Percentiles rank a stretch among this genome's conserved stretches.
Conservation (phyloP, 2,888 invertebrate species). For the Liodrosophila aerea region DNA sequence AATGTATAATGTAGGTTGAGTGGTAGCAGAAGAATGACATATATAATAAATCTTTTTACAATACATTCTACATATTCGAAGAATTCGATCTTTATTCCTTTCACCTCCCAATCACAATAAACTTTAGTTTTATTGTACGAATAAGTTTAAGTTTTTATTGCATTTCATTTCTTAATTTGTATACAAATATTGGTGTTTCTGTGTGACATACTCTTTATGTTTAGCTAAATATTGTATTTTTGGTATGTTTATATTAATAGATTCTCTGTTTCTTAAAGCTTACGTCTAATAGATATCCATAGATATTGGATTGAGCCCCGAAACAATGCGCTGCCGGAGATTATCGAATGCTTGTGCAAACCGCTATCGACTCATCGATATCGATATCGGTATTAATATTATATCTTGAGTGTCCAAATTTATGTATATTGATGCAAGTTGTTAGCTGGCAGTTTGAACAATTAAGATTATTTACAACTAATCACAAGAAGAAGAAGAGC, state of each 20-base stretch:
- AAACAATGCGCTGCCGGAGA: slow-evolving; percentile 22
- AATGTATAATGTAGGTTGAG: too few relatives aligned
- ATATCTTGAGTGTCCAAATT: slow-evolving; percentile 25
- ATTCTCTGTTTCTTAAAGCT: slow-evolving; percentile 36
- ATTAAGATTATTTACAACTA: slow-evolving; percentile 68
- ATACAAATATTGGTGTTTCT: slow-evolving; percentile 41
- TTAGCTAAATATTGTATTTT: slow-evolving; percentile 24
- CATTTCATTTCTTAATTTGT: slow-evolving; percentile 62
- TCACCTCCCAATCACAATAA: too few relatives aligned
- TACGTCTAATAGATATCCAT: slow-evolving; percentile 37
- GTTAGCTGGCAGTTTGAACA: slow-evolving; percentile 39
- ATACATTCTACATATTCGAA: too few relatives aligned
- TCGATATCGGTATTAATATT: not conserved
- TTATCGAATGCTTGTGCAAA: slow-evolving; percentile 23
- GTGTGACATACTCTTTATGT: slow-evolving; percentile 27
- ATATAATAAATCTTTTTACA: too few relatives aligned
- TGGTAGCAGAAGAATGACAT: too few relatives aligned
- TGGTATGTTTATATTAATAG: slow-evolving; percentile 45
- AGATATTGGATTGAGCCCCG: slow-evolving; percentile 40
- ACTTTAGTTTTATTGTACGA: slow-evolving; percentile 24
- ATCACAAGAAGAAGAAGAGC: slow-evolving; percentile 70
- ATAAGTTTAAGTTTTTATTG: slow-evolving; percentile 64
- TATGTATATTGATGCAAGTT: slow-evolving; percentile 27
- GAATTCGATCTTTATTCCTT: too few relatives aligned
- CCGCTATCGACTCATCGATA: not conserved